Conservation (phyloP, 2,888 invertebrate genomes). For the Dryadula phaetusa region DNA sequence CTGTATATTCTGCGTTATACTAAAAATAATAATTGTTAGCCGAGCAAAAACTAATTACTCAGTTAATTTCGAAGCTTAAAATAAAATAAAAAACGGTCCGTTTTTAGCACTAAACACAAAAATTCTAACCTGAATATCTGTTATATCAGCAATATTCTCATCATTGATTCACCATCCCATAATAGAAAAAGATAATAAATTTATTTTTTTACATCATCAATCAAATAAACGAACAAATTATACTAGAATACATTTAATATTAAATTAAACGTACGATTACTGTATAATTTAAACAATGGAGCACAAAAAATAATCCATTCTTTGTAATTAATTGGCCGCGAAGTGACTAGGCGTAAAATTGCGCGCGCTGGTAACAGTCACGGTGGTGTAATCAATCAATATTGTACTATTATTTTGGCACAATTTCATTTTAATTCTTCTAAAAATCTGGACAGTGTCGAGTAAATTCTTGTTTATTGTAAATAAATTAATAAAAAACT, state of each 20-base stretch:
- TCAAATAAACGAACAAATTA: neutral
- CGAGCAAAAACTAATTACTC: no score
- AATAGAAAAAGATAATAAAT: neutral
- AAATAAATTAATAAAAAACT: neutral
- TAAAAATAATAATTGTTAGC: no score
- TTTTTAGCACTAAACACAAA: conserved; percentile 6
- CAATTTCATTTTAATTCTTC: neutral
- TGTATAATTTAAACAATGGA: conserved; percentile 7
- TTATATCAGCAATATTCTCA: no score
- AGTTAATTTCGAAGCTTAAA: no score
- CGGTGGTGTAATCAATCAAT: neutral
- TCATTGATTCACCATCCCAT: no score
- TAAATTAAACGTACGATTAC: neutral
- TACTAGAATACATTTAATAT: conserved; percentile 5
- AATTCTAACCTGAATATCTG: no score
- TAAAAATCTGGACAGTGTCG: neutral
- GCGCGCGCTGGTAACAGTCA: conserved; percentile 30
- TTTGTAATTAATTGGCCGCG: conserved; percentile 17
- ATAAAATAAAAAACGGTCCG: no score
- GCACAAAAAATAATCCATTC: neutral
- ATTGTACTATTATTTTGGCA: conserved; percentile 22
- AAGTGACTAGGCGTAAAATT: conserved; percentile 34
- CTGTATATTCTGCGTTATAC: no score
- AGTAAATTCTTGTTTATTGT: neutral
- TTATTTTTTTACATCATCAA: conserved; percentile 1